These are phyloP conservation scores for Crepidodera aurea DNA, from an alignment of 2,888 invertebrate species.

Conservation along the genomic window DNA sequence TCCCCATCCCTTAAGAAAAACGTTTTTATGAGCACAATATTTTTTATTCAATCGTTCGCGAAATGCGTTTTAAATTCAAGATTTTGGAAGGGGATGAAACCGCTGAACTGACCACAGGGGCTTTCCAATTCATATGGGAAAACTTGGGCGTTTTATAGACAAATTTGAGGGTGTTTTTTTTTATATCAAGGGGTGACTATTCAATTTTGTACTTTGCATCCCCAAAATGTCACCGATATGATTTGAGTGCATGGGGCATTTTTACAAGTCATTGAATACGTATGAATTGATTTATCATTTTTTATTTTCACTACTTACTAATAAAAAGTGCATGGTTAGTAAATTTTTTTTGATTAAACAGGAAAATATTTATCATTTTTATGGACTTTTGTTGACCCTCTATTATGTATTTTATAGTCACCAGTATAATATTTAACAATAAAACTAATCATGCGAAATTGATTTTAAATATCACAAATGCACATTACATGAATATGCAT, in stretches of 20 bases:
- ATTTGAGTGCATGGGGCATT: slow-evolving; percentile 34
- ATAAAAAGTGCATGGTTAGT: too few relatives aligned
- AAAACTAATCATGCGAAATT: too few relatives aligned
- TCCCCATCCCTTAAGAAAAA: slow-evolving; percentile 1
- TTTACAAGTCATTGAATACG: slow-evolving; percentile 38
- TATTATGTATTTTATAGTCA: too few relatives aligned
- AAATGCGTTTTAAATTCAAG: slow-evolving; percentile 46
- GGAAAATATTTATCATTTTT: too few relatives aligned
- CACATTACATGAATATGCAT: too few relatives aligned
- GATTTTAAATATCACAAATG: too few relatives aligned
- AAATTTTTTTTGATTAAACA: too few relatives aligned
- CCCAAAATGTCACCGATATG: slow-evolving; percentile 38
- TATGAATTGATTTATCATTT: slow-evolving; percentile 30
- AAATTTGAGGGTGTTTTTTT: slow-evolving; percentile 42
- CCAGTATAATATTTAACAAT: too few relatives aligned
- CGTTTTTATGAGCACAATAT: slow-evolving; percentile 36
- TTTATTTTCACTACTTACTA: too few relatives aligned
- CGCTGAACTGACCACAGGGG: slow-evolving; percentile 40
- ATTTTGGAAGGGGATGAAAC: slow-evolving; percentile 40
- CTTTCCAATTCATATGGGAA: slow-evolving; percentile 41
- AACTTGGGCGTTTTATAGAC: slow-evolving; percentile 43
- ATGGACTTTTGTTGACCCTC: too few relatives aligned
- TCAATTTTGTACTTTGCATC: slow-evolving; percentile 37
- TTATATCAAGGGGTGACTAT: slow-evolving; percentile 37
- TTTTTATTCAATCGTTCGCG: slow-evolving; percentile 41